A percentile compares a stretch with the other conserved stretches of the same genome.
Conservation (phyloP, 2,888 invertebrate genomes). For the Cataglyphis rosenhaueri region DNA sequence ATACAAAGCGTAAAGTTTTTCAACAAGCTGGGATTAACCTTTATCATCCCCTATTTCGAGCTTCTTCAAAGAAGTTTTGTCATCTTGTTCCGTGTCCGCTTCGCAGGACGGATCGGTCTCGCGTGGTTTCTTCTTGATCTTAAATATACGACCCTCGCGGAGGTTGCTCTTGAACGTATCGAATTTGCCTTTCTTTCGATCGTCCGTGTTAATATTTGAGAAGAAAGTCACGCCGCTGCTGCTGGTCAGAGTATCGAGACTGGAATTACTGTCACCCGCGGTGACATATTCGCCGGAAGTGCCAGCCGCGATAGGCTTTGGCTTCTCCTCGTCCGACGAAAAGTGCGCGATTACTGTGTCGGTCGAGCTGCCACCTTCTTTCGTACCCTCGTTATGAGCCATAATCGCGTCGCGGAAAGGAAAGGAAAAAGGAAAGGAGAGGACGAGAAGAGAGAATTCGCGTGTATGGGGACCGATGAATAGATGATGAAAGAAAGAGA, state of each 20-base stretch:
- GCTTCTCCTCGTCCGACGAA: constrained; percentile 80
- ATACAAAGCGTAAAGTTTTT: constrained; percentile 1
- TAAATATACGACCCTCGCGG: constrained; percentile 79
- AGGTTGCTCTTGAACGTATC: constrained; percentile 79
- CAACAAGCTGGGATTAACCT: constrained; percentile 30
- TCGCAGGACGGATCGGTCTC: constrained; percentile 69
- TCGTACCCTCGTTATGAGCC: constrained; percentile 78
- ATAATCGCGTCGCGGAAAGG: constrained; percentile 60
- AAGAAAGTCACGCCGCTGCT: constrained; percentile 33
- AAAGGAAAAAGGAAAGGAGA: neutral
- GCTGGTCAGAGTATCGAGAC: constrained; percentile 78
- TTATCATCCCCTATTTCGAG: constrained; percentile 45
- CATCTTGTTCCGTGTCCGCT: constrained; percentile 65
- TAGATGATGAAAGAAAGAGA: neutral
- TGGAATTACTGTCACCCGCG: constrained; percentile 80
- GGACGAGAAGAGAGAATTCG: neutral
- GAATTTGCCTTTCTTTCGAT: constrained; percentile 77
- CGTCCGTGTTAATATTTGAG: constrained; percentile 42
- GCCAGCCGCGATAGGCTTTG: constrained; percentile 61
- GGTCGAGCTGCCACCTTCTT: constrained; percentile 80
- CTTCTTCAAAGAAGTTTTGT: constrained; percentile 34
- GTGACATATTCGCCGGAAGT: constrained; percentile 76
- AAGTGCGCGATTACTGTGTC: constrained; percentile 80
- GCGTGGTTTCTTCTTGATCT: constrained; percentile 75
- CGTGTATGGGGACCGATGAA: neutral